Conservation (phyloP, 2,888 invertebrate species). For the Amphipyra berbera region DNA sequence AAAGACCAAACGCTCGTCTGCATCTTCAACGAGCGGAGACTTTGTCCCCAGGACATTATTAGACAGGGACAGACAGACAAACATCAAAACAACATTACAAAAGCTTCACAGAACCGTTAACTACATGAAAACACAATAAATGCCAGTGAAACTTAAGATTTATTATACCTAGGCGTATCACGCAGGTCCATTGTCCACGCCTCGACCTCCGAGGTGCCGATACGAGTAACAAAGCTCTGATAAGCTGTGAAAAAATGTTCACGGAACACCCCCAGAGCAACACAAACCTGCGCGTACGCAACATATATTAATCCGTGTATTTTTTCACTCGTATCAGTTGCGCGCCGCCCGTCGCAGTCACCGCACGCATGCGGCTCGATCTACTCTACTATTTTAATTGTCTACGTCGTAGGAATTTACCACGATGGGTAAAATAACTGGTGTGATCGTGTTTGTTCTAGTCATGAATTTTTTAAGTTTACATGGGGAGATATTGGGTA, state of each 20-base stretch:
- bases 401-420: conserved; percentile 75
- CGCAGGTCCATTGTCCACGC: conserved; percentile 67
- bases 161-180: conserved; percentile 57
- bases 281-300: conserved; percentile 42
- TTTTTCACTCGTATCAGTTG: conserved; percentile 70
- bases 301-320: conserved; percentile 55
- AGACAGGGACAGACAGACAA: conserved; percentile 43
- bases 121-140: conserved; percentile 40
- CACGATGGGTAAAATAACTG: conserved; percentile 65
- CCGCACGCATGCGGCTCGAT: conserved; percentile 82
- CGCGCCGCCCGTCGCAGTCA: conserved; percentile 59
- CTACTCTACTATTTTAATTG: conserved; percentile 79
- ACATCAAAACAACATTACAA: conserved; percentile 40
- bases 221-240: conserved; percentile 41
- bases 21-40: conserved; percentile 50
- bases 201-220: conserved; percentile 51
- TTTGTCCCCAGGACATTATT: conserved; percentile 61
- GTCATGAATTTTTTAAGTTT: conserved; percentile 76
- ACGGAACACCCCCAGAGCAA: conserved; percentile 55
- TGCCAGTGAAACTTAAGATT: conserved; percentile 38
- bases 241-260: conserved; percentile 36
- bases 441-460: conserved; percentile 76
- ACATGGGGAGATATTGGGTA: conserved; percentile 74
- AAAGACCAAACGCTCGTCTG: conserved; percentile 4
- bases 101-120: conserved; percentile 42